These are phyloP conservation scores for Upupa epops DNA, from an alignment of 2,113 vertebrate species.

Conservation along the genomic window DNA sequence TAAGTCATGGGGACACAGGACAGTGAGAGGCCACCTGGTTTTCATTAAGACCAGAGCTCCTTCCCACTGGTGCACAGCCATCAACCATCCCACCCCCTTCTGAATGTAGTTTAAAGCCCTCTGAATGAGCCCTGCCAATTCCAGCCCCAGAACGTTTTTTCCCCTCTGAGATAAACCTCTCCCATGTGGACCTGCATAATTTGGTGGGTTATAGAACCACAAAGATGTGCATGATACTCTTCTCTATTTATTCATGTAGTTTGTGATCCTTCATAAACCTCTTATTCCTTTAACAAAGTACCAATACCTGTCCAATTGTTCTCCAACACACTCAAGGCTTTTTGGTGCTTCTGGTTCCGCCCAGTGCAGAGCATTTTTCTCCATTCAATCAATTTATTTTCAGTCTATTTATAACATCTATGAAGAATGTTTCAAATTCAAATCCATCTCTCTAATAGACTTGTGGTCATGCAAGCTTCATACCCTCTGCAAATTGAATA, in stretches of 20 bases:
- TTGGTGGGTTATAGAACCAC: too few species aligned
- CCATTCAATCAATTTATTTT: conserved; percentile 17
- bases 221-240: neutral
- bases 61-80: too few species aligned
- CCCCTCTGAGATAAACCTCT: too few species aligned
- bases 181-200: too few species aligned
- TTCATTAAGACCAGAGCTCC: too few species aligned
- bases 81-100: too few species aligned
- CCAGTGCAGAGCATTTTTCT: neutral
- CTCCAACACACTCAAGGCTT: neutral
- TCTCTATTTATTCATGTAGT: neutral
- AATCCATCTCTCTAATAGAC: neutral
- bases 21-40: too few species aligned
- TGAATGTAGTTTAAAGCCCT: too few species aligned
- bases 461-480: neutral
- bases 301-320: neutral
- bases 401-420: conserved; percentile 19
- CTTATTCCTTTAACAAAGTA: neutral
- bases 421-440: conserved; percentile 12
- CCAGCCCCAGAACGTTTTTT: too few species aligned
- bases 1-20: too few species aligned
- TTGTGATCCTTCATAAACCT: neutral
- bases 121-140: too few species aligned
- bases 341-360: neutral
- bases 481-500: conserved; percentile 18